Conservation (phyloP, 2,888 invertebrate genomes). For the Drosophila neonasuta region DNA sequence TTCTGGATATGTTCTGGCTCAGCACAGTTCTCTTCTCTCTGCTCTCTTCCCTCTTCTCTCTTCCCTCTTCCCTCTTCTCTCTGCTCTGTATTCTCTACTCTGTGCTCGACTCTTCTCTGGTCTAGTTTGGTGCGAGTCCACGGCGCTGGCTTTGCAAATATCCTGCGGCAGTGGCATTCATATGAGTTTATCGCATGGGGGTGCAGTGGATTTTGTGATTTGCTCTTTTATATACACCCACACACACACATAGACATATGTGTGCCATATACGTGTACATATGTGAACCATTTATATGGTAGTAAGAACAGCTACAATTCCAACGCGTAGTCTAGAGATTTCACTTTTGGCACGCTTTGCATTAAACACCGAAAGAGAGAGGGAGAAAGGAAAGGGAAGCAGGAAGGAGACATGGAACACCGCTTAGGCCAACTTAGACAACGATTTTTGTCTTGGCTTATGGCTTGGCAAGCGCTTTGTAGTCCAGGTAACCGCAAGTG, state of each 20-base stretch:
- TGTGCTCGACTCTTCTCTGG: not conserved
- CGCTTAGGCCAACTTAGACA: constrained; percentile 53
- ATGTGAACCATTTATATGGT: constrained; percentile 18
- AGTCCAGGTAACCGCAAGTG: constrained; percentile 47
- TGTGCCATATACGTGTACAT: constrained; percentile 13
- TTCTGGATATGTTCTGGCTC: constrained; percentile 15
- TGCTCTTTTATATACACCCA: constrained; percentile 57
- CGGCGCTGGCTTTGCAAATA: constrained; percentile 65
- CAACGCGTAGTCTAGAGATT: constrained; percentile 11
- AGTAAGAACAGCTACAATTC: constrained; percentile 6
- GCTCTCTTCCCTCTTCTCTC: not conserved
- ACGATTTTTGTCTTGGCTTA: constrained; percentile 60
- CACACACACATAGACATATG: constrained; percentile 11
- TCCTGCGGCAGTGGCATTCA: constrained; percentile 70
- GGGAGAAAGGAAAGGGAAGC: not conserved
- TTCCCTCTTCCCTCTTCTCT: not conserved
- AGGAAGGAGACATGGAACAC: not conserved
- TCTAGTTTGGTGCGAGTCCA: constrained; percentile 25
- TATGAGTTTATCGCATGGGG: constrained; percentile 66
- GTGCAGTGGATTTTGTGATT: constrained; percentile 72
- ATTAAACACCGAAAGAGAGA: constrained; percentile 33
- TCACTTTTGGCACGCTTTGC: constrained; percentile 16
- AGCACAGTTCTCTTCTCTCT: not conserved
- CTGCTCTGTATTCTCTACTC: constrained; percentile 4
- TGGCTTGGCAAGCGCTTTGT: constrained; percentile 26